A percentile compares a stretch with the other conserved stretches of the same genome.
These are phyloP conservation scores for Choreutis nemorana DNA, from an alignment of 2,888 invertebrate species.

Conservation along the genomic window DNA sequence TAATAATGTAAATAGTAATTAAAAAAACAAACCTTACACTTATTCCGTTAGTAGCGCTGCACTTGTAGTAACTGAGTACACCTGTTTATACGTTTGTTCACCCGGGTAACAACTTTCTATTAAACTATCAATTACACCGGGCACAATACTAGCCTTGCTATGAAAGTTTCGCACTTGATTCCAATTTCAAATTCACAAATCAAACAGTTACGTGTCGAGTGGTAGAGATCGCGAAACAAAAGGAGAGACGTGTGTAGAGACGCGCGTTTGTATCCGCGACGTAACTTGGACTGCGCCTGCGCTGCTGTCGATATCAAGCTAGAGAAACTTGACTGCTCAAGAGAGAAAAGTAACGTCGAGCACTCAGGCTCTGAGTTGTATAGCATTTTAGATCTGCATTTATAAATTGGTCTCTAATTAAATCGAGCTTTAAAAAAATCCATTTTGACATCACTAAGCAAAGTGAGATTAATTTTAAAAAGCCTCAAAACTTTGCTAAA, in stretches of 20 bases:
- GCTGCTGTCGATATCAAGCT: constrained; percentile 13
- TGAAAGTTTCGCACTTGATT: constrained; percentile 18
- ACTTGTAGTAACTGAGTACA: constrained; percentile 21
- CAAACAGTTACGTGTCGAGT: neutral
- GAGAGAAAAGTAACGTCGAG: too few relatives aligned
- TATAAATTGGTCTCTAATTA: too few relatives aligned
- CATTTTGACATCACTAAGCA: too few relatives aligned
- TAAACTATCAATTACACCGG: constrained; percentile 13
- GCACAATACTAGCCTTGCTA: constrained; percentile 11
- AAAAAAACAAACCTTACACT: constrained; percentile 50
- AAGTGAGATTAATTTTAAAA: too few relatives aligned
- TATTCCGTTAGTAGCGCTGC: constrained; percentile 33
- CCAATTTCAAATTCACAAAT: constrained; percentile 16
- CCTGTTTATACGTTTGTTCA: constrained; percentile 25
- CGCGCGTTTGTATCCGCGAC: constrained; percentile 36
- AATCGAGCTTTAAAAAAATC: too few relatives aligned
- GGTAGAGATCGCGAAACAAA: neutral
- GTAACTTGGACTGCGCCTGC: constrained; percentile 37
- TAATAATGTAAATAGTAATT: too few relatives aligned
- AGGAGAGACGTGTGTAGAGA: constrained; percentile 10
- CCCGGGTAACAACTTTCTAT: constrained; percentile 34
- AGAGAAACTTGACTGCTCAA: too few relatives aligned
- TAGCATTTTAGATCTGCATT: too few relatives aligned
- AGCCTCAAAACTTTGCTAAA: too few relatives aligned
- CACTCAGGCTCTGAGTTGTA: too few relatives aligned